A percentile compares a stretch with the other conserved stretches of the same genome.
phyloP scores from a whole-genome alignment of 2,797 vertebrate species.

The Lacerta viridis region DNA sequence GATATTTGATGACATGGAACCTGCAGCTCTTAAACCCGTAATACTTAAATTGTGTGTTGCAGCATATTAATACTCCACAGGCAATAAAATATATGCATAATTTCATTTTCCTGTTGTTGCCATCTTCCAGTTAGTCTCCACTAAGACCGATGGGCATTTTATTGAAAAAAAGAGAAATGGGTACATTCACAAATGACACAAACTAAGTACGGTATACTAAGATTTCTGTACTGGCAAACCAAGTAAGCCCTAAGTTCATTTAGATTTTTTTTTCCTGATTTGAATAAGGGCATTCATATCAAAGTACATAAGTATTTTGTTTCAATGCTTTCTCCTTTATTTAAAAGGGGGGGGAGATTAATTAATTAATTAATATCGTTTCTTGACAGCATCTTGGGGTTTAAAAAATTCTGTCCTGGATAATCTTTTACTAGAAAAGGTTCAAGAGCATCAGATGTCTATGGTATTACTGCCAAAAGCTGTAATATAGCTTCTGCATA shows the following conservation, averaged over 20 bases:
- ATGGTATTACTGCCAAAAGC: not conserved
- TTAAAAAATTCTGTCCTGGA: slow-evolving; percentile 6
- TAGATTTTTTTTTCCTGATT: not conserved
- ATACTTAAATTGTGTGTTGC: not conserved
- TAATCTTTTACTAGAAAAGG: slow-evolving; percentile 49
- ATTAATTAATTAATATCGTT: no score
- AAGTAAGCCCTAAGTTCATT: not conserved
- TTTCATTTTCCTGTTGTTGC: not conserved
- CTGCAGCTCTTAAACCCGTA: not conserved
- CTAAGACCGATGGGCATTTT: not conserved
- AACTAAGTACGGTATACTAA: not conserved
- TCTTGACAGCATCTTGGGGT: slow-evolving; percentile 34
- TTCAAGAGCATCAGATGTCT: not conserved
- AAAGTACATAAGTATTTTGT: not conserved
- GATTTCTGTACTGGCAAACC: not conserved
- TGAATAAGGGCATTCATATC: no score
- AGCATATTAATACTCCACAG: not conserved
- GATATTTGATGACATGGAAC: not conserved
- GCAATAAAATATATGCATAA: not conserved
- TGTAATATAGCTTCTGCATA: not conserved
- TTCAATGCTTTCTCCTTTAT: not conserved
- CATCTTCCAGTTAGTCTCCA: not conserved
- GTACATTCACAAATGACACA: not conserved
- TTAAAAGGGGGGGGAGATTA: not conserved
- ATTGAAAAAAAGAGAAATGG: no score